These are phyloP conservation scores for Cyrtorhinus lividipennis DNA, from an alignment of 1,140 invertebrate species.

Conservation along the genomic window DNA sequence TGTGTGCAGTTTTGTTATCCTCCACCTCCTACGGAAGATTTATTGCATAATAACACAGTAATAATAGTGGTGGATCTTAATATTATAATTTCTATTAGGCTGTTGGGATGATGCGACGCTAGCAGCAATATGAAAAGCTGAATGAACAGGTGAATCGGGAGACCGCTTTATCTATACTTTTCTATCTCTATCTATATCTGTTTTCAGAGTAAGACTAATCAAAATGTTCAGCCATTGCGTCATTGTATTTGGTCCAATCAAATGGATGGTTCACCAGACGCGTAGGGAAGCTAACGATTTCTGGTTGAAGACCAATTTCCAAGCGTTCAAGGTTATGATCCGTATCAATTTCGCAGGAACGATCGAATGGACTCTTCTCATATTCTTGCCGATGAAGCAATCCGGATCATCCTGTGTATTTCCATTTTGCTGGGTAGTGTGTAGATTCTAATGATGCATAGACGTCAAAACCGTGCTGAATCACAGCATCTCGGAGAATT, in stretches of 20 bases:
- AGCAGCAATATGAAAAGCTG: not conserved
- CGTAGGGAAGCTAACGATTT: not conserved
- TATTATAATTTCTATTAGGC: not conserved
- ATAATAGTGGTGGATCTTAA: not conserved
- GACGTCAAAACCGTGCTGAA: not conserved
- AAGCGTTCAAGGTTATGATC: not conserved
- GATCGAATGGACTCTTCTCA: too few relatives aligned
- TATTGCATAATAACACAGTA: not conserved
- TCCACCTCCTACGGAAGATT: not conserved
- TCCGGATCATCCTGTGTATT: not conserved
- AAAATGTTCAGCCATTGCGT: not conserved
- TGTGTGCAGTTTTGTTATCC: not conserved
- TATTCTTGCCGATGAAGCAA: not conserved
- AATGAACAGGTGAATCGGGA: not conserved
- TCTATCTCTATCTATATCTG: too few relatives aligned
- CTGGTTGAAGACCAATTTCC: not conserved
- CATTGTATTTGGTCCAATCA: not conserved
- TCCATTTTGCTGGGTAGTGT: not conserved
- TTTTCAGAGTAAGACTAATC: not conserved
- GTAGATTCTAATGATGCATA: not conserved
- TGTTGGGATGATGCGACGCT: not conserved
- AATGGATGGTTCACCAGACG: not conserved
- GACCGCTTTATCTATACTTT: not conserved
- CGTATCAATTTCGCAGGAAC: too few relatives aligned
- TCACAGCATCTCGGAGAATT: not conserved